Conservation (phyloP, 2,888 invertebrate genomes). For the Thereva nobilitata region DNA sequence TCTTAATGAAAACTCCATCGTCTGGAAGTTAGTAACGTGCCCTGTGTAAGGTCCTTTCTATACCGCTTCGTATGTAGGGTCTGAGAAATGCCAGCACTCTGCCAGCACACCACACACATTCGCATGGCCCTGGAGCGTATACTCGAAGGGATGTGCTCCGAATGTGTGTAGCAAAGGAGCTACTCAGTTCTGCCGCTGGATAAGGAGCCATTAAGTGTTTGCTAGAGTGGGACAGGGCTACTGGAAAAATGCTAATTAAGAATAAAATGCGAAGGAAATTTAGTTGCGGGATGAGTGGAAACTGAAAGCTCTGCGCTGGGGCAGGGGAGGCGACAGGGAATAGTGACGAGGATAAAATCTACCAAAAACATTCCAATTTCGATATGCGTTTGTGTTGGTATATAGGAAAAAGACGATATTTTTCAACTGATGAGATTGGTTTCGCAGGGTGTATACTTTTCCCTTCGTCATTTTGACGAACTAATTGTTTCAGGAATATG, state of each 20-base stretch:
- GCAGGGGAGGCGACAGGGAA: no score
- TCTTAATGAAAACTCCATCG: conserved; percentile 42
- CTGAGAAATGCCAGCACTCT: conserved; percentile 18
- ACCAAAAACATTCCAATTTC: no score
- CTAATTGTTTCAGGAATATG: no score
- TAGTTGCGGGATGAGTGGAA: conserved; percentile 14
- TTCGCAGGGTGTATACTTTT: no score
- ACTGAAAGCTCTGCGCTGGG: neutral
- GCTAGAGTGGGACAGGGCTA: conserved; percentile 36
- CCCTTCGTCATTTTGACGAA: no score
- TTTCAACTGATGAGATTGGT: no score
- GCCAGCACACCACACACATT: conserved; percentile 21
- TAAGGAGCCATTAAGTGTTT: conserved; percentile 42
- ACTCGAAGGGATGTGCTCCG: conserved; percentile 9
- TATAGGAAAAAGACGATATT: no score
- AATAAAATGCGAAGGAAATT: conserved; percentile 40
- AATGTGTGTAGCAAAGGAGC: conserved; percentile 19
- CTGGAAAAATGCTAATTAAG: conserved; percentile 42
- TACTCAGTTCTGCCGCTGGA: conserved; percentile 30
- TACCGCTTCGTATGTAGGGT: conserved; percentile 29
- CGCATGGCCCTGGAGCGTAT: conserved; percentile 11
- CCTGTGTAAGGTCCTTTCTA: conserved; percentile 31
- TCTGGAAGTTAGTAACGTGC: conserved; percentile 41
- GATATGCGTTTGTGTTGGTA: no score
- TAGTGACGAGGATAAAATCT: no score